Evolutionary conservation across 2,888 invertebrate species (phyloP), one percentile per base, ranked within the genome.

Genomic region (Xestia ashworthii): DNA sequence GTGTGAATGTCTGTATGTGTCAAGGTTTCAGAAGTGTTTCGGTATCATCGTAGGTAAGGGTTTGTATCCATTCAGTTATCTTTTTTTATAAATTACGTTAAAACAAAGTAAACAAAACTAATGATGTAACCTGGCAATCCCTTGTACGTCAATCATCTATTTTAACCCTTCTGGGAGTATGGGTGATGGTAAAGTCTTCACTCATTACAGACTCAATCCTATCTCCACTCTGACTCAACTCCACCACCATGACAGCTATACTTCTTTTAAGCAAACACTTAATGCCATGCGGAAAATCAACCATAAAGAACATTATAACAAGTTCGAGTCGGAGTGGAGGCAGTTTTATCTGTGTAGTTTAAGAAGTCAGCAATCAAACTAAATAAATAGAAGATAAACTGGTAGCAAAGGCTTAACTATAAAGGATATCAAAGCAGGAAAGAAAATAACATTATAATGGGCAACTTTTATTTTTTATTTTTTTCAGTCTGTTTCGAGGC

Each of bases 401-500:
- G n/a, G 11, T 53, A 53, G 53, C 1, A 25, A 25, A 58, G 25
- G 12, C 9, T 9, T 12, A 58, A 16, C 6, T 22, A 22, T 22
- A 38, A 48, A 12, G 14, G 14, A n/a, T 19, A 22, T 5, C 6
- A 22, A 19, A 62, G 38, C 62, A 38, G 48, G 16, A 48, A 48
- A 32, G 14, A 11, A 14, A 25, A 14, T 16, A 32, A 32, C 32
- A 32, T 32, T 32, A 44, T 9, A n/a, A 6, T 16, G 0, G 8
- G 5, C 4, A 19, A 2, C 6, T 46, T 12, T n/a, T 70, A 60
- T 70, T 66, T 74, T 76, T 5, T 5, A 71, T 64, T 65, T 95
- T 66, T 95, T 95, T 77, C 90, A 96, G 96, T 95, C 96, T 4
- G 90, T 96, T 76, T 96, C 96, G 41, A 92, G 96, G 77, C 95